A percentile compares a stretch with the other conserved stretches of the same genome.
Conservation (phyloP, 64 coral and sea anemone genomes). For the Pocillopora damicornis region DNA sequence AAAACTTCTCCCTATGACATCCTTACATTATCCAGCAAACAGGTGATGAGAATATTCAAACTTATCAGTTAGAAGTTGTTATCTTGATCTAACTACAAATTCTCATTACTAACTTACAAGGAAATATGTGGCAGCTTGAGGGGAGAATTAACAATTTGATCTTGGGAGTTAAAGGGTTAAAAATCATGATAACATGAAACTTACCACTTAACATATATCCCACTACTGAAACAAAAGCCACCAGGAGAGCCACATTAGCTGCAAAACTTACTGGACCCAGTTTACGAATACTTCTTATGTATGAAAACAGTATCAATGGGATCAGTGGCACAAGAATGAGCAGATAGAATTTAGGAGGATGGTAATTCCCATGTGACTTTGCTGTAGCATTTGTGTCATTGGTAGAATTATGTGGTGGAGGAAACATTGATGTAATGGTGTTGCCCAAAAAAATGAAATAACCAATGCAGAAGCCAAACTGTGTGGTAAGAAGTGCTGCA, state of each 20-base stretch:
- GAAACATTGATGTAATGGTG: constrained; percentile 72
- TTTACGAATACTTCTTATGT: constrained; percentile 70
- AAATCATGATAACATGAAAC: constrained; percentile 18
- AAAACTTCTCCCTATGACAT: no score
- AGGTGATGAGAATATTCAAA: no score
- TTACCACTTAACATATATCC: constrained; percentile 95
- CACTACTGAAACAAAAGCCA: constrained; percentile 77
- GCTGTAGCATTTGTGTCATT: neutral
- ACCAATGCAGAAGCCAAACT: constrained; percentile 83
- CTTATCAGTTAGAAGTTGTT: no score
- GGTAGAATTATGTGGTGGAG: neutral
- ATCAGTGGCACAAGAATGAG: constrained; percentile 68
- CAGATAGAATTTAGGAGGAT: constrained; percentile 56
- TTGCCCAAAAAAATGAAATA: constrained; percentile 94
- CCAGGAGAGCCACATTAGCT: constrained; percentile 71
- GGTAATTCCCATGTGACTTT: neutral
- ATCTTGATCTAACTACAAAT: no score
- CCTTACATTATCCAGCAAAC: no score
- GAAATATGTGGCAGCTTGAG: no score
- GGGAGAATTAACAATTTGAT: no score
- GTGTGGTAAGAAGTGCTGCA: constrained; percentile 59
- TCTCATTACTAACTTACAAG: no score
- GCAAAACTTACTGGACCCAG: constrained; percentile 86
- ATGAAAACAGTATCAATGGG: constrained; percentile 82
- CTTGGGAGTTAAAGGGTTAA: neutral